These are phyloP conservation scores for Dreissena rostriformis DNA, from an alignment of 1,140 invertebrate genomes.

Conservation along the genomic window DNA sequence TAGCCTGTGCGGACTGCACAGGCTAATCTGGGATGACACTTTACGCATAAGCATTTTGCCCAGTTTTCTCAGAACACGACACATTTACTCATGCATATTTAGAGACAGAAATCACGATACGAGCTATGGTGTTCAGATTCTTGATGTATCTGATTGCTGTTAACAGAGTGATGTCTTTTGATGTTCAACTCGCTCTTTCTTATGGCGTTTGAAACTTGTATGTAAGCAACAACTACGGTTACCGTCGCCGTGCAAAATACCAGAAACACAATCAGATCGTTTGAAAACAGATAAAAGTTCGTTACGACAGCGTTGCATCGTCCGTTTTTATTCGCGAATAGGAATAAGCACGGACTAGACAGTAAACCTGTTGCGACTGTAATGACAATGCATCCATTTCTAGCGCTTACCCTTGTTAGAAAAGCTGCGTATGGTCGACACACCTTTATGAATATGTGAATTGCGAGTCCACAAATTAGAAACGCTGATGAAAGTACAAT, in stretches of 20 bases:
- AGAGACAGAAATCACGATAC: no score
- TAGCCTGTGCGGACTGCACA: no score
- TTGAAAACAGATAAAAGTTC: not conserved
- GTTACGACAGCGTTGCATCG: not conserved
- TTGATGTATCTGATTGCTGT: not conserved
- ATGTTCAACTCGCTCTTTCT: not conserved
- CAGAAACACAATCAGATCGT: not conserved
- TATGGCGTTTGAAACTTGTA: not conserved
- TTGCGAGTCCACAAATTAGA: slow-evolving; percentile 11
- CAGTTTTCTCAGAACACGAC: no score
- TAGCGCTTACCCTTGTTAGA: not conserved
- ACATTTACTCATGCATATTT: not conserved
- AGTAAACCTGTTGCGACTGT: not conserved
- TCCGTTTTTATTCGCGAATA: not conserved
- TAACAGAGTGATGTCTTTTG: not conserved
- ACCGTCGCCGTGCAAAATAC: not conserved
- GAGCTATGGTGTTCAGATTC: no score
- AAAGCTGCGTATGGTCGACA: not conserved
- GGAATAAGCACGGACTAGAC: not conserved
- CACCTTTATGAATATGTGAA: not conserved
- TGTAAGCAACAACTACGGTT: not conserved
- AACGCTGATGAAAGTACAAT: slow-evolving; percentile 13
- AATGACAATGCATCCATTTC: not conserved
- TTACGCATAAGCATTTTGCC: no score
- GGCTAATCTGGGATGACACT: no score